Conservation (phyloP, 2,888 invertebrate genomes). For the Nowickia ferox region DNA sequence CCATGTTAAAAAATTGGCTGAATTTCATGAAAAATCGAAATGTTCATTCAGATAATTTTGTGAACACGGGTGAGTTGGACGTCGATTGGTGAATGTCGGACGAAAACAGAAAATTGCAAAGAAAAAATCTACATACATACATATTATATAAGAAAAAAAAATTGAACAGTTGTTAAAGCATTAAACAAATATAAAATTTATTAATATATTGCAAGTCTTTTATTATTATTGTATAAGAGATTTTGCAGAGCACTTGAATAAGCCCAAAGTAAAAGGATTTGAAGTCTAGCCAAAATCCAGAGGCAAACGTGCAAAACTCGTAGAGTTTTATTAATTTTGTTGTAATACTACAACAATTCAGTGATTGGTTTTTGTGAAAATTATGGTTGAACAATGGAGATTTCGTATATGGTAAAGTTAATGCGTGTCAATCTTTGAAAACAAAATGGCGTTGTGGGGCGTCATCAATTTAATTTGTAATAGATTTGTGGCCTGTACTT, state of each 20-base stretch:
- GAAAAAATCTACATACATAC: constrained; percentile 22
- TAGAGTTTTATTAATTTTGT: background rate
- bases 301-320: constrained; percentile 30
- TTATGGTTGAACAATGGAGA: constrained; percentile 24
- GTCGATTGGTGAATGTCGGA: constrained; percentile 66
- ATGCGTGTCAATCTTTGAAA: background rate
- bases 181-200: constrained; percentile 56
- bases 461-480: constrained; percentile 61
- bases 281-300: background rate
- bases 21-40: background rate
- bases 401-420: constrained; percentile 57
- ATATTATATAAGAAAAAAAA: constrained; percentile 36
- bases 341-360: no score
- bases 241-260: constrained; percentile 51
- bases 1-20: constrained; percentile 37
- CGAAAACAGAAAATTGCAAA: constrained; percentile 30
- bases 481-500: constrained; percentile 52
- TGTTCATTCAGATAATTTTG: constrained; percentile 69
- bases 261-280: constrained; percentile 19
- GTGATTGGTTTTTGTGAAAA: constrained; percentile 13
- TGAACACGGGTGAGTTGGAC: constrained; percentile 74
- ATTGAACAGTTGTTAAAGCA: constrained; percentile 51
- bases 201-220: constrained; percentile 64
- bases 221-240: constrained; percentile 71
- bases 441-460: constrained; percentile 69